Evolutionary conservation across 2,797 vertebrate genomes (phyloP), one percentile per base, ranked within the genome.

Genomic region (Rhadinocentrus ornatus): DNA sequence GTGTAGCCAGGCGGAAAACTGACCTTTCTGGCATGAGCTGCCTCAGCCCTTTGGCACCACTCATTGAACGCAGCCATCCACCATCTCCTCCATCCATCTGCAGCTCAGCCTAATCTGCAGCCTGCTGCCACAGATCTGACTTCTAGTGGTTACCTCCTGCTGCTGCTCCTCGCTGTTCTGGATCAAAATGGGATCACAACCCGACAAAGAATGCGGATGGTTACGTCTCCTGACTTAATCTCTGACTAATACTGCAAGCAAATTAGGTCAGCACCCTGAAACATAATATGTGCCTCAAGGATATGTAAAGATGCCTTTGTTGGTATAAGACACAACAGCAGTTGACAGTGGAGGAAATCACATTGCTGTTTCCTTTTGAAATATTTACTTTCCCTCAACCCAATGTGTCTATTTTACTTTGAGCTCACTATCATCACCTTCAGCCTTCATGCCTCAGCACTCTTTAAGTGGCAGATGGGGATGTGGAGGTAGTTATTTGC

Each of bases 1-100:
- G 90, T 72, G 83, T 44, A 88, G 74, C 86, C 86, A 88, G 75
- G 85, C 69, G 62, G 84, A 87, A 85, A 89, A 81, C 82, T 85
- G 85, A 85, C 84, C 83, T 88, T 84, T 90, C 81, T 85, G 84
- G 85, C 83, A 54, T 55, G 22, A 57, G 78, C 62, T 34, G 55
- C 71, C 59, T 57, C 15, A 18, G 76, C 78, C 73, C 74, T 82
- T 78, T 82, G 86, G 83, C 82, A 79, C 66, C 3, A 2, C 8
- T 3, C 8, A 2, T 73, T 48, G 61, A 68, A 24, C 31, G 2
- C 15, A 57, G 70, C 75, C 60, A 69, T 78, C 63, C 68, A 44
- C 56, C 80, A 57, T 80, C 72, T 68, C 73, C 52, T 41, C 67
- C 69, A 44, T 84, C 83, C 89, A 83, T 87, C 81, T 87, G 84